Evolutionary conservation across 2,797 vertebrate genomes (phyloP).

Genomic region (Acanthornis magna): DNA sequence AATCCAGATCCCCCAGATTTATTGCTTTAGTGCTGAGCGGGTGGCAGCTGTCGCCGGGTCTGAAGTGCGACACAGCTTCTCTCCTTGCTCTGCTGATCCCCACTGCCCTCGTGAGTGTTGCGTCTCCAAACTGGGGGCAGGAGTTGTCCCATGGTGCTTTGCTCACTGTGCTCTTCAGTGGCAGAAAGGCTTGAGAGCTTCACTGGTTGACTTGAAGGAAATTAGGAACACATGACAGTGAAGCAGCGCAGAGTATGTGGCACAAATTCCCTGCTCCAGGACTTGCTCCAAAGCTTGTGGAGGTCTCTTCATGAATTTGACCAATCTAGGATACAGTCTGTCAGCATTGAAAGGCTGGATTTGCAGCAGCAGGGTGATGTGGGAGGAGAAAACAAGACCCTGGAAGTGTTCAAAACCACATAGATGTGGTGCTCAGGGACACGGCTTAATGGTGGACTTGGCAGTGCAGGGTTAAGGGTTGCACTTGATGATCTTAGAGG

Average conservation of each 20-base stretch:
- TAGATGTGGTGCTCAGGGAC: too few species aligned
- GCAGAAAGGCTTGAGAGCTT: background rate
- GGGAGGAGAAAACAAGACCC: background rate
- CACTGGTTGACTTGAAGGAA: background rate
- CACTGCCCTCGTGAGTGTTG: accelerated
- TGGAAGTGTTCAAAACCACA: background rate
- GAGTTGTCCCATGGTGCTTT: background rate
- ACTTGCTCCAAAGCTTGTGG: background rate
- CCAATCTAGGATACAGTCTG: background rate
- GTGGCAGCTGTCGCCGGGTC: background rate
- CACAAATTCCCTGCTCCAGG: background rate
- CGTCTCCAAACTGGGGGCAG: background rate
- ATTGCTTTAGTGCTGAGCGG: background rate
- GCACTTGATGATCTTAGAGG: background rate
- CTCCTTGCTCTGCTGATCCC: background rate
- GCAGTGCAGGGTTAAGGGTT: background rate
- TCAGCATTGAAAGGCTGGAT: background rate
- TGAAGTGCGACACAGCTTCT: background rate
- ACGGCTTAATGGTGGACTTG: background rate
- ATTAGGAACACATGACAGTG: background rate
- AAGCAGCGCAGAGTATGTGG: background rate
- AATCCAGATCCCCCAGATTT: background rate
- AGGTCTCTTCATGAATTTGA: background rate
- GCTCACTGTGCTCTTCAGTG: background rate
- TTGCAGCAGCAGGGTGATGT: background rate